Base-by-base conservation (phyloP, 2,113 vertebrate species). In the Seriola aureovittata region DNA sequence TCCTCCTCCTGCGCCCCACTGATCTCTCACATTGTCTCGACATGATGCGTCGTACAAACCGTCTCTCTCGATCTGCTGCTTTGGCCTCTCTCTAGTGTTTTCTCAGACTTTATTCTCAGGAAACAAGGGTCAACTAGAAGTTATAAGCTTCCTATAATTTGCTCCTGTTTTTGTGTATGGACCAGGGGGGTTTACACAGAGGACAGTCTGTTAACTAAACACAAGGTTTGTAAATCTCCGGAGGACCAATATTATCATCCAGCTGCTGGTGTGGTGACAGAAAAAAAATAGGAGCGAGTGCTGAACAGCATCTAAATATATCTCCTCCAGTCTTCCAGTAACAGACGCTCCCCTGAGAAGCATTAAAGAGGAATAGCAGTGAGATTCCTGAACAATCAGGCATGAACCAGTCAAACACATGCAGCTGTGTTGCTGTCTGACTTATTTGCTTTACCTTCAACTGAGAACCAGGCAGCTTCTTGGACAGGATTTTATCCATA, bases 191-290 rank as follows among this genome's bases (percentile, higher is more conserved):
- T 78, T 75, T 66, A 82, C 42, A 21, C 50, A 40, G 66, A 71
- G 68, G 81, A 68, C 86, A 55, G 55, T 21, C 16, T 10, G 67
- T 71, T 60, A 65, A 80, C 54, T 57, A 73, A 66, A 83, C 17
- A 71, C 2, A 54, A 42, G 40, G 17, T 59, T 64, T 59, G 64
- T 50, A 65, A 52, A 23, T 60, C 57, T 4, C 11, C 36, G 21
- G 19, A 83, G 72, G 87, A 80, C 69, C 44, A 58, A 62, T 63
- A 46, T 23, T n/a, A 40, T 44, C 14, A 32, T 69, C 73, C 77
- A 60, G 74, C 67, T 87, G 82, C 64, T 70, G 46, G 11, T 9
- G 48, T 54, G 38, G 23, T 67, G 52, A 84, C 29, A 29, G 77
- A 77, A 25, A 7, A 52, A 78, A 7, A 52, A 78, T 5, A 36